These are phyloP conservation scores for Tipula lateralis DNA, from an alignment of 2,888 invertebrate genomes.

Conservation along the genomic window DNA sequence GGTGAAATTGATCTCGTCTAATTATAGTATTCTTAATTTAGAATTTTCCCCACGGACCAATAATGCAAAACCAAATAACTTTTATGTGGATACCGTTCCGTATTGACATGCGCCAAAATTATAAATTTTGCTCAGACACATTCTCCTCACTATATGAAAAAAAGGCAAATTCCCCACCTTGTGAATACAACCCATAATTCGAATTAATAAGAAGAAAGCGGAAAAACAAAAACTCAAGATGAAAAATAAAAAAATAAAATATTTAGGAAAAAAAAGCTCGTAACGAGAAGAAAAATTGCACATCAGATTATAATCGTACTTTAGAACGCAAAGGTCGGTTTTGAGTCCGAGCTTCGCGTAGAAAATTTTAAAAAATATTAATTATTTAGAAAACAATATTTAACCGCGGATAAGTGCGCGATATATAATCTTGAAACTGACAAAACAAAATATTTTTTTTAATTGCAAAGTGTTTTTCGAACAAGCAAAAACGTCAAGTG, in stretches of 20 bases:
- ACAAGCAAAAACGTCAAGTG: background rate
- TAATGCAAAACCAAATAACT: background rate
- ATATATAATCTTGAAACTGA: background rate
- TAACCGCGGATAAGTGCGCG: background rate
- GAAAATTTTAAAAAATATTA: background rate
- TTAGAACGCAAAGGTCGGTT: background rate
- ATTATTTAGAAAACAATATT: background rate
- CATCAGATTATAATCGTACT: background rate
- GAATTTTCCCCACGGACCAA: background rate
- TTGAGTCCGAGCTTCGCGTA: background rate
- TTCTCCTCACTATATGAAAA: background rate
- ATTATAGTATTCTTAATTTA: no score
- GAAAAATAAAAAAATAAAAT: no score
- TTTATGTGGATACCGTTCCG: background rate
- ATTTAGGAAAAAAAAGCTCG: background rate
- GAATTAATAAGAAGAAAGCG: background rate
- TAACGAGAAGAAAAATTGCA: background rate
- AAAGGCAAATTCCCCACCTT: background rate
- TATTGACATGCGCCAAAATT: background rate
- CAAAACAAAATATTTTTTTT: background rate
- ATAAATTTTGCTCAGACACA: background rate
- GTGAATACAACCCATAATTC: background rate
- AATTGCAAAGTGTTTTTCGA: background rate
- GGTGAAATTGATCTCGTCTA: background rate
- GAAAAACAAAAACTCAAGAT: background rate